Evolutionary conservation across 1,140 invertebrate genomes (phyloP), one percentile per base, ranked within the genome.

Genomic region (Lucilia sericata): DNA sequence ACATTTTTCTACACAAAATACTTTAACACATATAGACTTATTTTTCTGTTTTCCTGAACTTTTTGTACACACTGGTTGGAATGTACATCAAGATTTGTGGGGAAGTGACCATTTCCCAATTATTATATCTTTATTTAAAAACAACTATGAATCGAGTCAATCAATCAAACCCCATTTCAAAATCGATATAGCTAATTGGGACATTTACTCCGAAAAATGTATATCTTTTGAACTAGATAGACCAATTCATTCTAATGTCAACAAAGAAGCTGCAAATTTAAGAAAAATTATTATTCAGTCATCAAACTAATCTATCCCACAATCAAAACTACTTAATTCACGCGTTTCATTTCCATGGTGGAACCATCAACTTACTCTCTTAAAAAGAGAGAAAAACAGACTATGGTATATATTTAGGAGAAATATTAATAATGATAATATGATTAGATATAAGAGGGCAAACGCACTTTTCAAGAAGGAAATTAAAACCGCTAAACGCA

Each of bases 71-170:
- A 47, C 34, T 9, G 47, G 9, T 78, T 78, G 75, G 75, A 47
- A 5, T 19, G n/a, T 47, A 19, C 2, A 47, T 9, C 4, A 42
- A 7, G 75, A 78, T 10, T 21, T 78, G 2, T 42, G 17, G 13
- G 74, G 36, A 76, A 76, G 74, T 42, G 74, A 76, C 14, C 36
- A 78, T n/a, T 78, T 78, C 25, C 75, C 75, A 47, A 78, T 78
- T 19, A 19, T 19, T 19, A n/a, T 78, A 47, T 47, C 36, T 17
- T n/a, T 78, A 47, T 78, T 78, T 78, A 19, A 78, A 19, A 78
- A 78, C 12, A n/a, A 10, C 17, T 9, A n/a, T 47, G 36, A 78
- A n/a, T 10, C 4, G 1, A 47, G 2, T n/a, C 34, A 78, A 19
- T 70, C 19, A 19, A 47, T 78, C 2, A 36, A 36, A 42, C 36